These are phyloP conservation scores for Gambusia yucatana DNA, from an alignment of 2,797 vertebrate genomes.

Conservation along the genomic window DNA sequence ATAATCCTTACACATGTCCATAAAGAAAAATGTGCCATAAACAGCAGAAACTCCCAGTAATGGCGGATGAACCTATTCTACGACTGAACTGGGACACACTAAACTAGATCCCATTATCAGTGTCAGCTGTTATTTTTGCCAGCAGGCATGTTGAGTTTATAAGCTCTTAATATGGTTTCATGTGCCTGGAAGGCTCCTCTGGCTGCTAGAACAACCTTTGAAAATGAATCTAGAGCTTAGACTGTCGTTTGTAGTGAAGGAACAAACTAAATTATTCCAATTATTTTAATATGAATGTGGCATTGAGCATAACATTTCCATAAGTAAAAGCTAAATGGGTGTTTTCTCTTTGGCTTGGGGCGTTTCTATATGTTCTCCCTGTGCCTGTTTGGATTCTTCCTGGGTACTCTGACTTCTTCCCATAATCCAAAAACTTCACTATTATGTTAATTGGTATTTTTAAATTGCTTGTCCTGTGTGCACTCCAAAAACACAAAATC, in stretches of 20 bases:
- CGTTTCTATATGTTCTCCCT: background rate
- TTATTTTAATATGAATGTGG: background rate
- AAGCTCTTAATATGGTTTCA: constrained; percentile 55
- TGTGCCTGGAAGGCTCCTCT: constrained; percentile 24
- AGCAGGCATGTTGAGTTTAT: constrained; percentile 37
- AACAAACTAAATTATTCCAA: background rate
- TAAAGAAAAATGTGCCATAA: background rate
- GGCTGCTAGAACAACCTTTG: constrained; percentile 32
- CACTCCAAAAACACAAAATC: no score
- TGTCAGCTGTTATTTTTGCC: constrained; percentile 44
- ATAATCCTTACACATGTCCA: background rate
- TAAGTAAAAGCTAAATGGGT: background rate
- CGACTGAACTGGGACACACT: constrained; percentile 37
- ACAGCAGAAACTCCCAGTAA: constrained; percentile 7
- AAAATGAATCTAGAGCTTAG: constrained; percentile 29
- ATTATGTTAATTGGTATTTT: background rate
- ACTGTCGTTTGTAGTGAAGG: constrained; percentile 1
- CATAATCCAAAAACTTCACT: background rate
- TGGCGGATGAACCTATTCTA: background rate
- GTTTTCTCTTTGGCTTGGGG: background rate
- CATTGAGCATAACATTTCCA: background rate
- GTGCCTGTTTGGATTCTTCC: background rate
- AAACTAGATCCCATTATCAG: constrained; percentile 49
- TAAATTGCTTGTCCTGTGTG: background rate
- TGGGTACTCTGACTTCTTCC: background rate